Evolutionary conservation across 2,888 invertebrate genomes (phyloP), one percentile per base, ranked within the genome.

Genomic region (Vanessa cardui): DNA sequence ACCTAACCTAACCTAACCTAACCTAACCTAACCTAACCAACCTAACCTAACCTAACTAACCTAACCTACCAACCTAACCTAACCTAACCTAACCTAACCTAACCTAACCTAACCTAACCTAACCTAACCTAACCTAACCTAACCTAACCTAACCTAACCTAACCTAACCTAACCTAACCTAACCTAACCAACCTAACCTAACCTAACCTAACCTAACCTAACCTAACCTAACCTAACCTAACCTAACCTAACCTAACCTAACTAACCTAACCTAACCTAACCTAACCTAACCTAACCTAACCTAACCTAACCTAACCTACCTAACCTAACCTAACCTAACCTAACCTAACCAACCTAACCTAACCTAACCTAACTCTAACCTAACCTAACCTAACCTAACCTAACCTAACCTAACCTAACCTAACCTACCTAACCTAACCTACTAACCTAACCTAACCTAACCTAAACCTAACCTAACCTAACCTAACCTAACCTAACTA

Each of bases 131-230:
- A 70, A 72, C 70, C 69, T 72, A 71, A 72, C 73, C 71, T 72
- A 71, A 73, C 72, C 72, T 71, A 73, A 73, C 73, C 73, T 72
- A 71, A 73, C 72, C 69, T 70, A 72, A 73, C 71, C 73, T 74
- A 72, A 73, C 72, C 74, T 72, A 72, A 73, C 45, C 45, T 45
- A 45, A 45, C 45, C 45, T 45, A 45, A 66, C 61, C 66, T 56
- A 61, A 66, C 61, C 66, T 60, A 61, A 66, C 61, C 66, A 61
- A 66, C 61, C 66, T 60, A 66, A 66, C 65, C 65, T 66, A 66
- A 66, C 66, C 66, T 66, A 66, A n/a, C n/a, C n/a, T n/a, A n/a
- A n/a, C n/a, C n/a, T n/a, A n/a, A n/a, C n/a, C n/a, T n/a, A n/a
- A n/a, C 66, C 66, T 62, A 68, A 64, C 67, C 65, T 64, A 71